phyloP scores from a whole-genome alignment of 2,888 invertebrate species.

The Drosophila koepferae region DNA sequence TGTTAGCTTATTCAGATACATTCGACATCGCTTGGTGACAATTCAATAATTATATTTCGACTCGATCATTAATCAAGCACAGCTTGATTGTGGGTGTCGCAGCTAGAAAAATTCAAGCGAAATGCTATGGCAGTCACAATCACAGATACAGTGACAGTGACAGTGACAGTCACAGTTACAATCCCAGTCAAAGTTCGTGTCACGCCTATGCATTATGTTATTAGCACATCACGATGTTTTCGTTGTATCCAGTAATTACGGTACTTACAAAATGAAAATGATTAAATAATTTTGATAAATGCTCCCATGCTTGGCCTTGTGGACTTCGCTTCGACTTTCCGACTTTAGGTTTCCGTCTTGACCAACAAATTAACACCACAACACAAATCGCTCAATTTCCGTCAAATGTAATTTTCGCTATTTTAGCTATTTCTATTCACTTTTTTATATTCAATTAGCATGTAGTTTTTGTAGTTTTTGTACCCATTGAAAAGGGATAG shows the following conservation, averaged over 20 bases:
- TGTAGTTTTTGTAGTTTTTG: constrained; percentile 11
- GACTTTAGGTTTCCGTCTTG: constrained; percentile 39
- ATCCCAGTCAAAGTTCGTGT: not conserved
- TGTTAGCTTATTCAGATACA: constrained; percentile 2
- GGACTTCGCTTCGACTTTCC: constrained; percentile 10
- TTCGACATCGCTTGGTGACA: constrained; percentile 21
- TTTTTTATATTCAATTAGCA: constrained; percentile 55
- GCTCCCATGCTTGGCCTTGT: constrained; percentile 41
- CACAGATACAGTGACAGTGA: not conserved
- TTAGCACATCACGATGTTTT: constrained; percentile 3
- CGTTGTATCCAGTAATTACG: constrained; percentile 20
- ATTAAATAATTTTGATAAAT: constrained; percentile 21
- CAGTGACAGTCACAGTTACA: not conserved
- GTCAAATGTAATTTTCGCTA: constrained; percentile 59
- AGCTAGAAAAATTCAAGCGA: not conserved
- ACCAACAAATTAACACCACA: constrained; percentile 57
- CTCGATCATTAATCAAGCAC: constrained; percentile 17
- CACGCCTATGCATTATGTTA: constrained; percentile 16
- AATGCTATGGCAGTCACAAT: constrained; percentile 11
- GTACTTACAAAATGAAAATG: constrained; percentile 17
- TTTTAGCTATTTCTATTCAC: constrained; percentile 25
- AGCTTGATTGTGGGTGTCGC: constrained; percentile 5
- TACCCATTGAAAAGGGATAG: not conserved
- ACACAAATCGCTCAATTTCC: constrained; percentile 70
- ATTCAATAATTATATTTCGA: constrained; percentile 13